phyloP scores from a whole-genome alignment of 1,140 invertebrate species.

The Myzus persicae region DNA sequence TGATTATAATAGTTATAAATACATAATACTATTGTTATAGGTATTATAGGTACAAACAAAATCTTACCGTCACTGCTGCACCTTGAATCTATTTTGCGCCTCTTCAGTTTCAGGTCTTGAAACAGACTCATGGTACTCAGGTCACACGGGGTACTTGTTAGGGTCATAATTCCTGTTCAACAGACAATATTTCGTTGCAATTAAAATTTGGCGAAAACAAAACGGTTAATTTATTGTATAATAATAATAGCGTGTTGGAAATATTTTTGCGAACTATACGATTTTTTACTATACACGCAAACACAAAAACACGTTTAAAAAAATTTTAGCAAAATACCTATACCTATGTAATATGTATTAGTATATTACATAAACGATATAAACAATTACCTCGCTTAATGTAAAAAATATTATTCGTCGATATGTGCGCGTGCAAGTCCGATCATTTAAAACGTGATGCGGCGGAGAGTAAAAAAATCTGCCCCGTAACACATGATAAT shows the following conservation, averaged over 20 bases:
- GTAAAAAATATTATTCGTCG: conserved; percentile 1
- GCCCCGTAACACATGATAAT: not conserved
- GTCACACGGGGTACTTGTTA: conserved; percentile 92
- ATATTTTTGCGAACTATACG: not conserved
- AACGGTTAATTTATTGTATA: not conserved
- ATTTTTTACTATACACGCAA: not conserved
- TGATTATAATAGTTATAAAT: too few relatives aligned
- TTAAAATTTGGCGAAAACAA: not conserved
- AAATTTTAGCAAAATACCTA: not conserved
- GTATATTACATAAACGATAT: not conserved
- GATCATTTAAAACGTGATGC: not conserved
- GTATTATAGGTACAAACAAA: not conserved
- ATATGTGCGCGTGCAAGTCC: not conserved
- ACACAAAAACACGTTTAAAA: not conserved
- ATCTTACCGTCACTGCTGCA: conserved; percentile 91
- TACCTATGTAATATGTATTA: not conserved
- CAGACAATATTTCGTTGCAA: conserved; percentile 61
- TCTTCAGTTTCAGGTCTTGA: conserved; percentile 97
- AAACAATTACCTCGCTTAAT: conserved; percentile 25
- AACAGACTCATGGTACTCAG: conserved; percentile 98
- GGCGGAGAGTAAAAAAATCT: not conserved
- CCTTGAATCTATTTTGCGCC: conserved; percentile 94
- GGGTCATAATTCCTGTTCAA: conserved; percentile 93
- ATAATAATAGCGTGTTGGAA: not conserved
- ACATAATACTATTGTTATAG: not conserved